A percentile compares a stretch with the other conserved stretches of the same genome.
Evolutionary conservation across 1,140 invertebrate species (phyloP).

Genomic region (Meloidogyne chitwoodi): DNA sequence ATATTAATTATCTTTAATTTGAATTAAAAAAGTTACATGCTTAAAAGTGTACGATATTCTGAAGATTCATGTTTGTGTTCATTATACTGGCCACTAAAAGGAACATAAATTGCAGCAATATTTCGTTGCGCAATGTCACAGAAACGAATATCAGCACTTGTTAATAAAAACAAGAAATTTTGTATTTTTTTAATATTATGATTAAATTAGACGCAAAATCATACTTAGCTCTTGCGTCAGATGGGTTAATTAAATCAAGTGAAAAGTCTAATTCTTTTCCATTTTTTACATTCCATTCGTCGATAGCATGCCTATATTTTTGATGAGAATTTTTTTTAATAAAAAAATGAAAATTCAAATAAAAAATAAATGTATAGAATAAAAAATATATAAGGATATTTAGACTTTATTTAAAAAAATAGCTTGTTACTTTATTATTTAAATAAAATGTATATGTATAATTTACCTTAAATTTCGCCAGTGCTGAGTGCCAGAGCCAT

Average conservation of each 20-base stretch:
- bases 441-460: neutral
- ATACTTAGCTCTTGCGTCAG: neutral
- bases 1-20: too few relatives aligned
- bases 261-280: neutral
- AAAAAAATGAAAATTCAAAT: neutral
- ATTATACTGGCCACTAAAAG: neutral
- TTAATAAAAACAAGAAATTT: neutral
- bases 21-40: neutral
- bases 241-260: neutral
- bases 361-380: too few relatives aligned
- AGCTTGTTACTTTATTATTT: neutral
- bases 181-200: too few relatives aligned
- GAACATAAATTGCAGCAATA: constrained; percentile 44
- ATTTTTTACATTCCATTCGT: constrained; percentile 10
- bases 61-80: neutral
- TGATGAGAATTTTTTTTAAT: neutral
- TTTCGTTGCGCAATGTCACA: constrained; percentile 53
- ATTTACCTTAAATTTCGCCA: constrained; percentile 14
- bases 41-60: constrained; percentile 2
- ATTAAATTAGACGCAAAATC: neutral
- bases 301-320: constrained; percentile 4
- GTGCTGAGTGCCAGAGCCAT: neutral
- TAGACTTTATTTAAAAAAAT: neutral
- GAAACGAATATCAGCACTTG: constrained; percentile 45
- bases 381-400: neutral